phyloP scores from a whole-genome alignment of 2,113 vertebrate species.

The Oreochromis spilurus region DNA sequence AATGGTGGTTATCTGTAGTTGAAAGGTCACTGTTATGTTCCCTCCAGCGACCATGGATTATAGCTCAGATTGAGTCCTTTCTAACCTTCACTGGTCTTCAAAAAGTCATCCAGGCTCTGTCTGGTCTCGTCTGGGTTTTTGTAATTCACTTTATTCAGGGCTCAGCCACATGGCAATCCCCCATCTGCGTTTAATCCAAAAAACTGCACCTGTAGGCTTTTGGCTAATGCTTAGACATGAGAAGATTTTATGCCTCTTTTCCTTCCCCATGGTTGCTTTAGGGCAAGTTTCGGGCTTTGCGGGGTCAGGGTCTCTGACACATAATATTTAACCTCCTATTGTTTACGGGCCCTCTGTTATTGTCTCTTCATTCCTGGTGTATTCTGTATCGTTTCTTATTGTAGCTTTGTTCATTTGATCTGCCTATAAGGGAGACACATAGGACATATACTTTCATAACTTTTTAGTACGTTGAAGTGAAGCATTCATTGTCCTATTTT shows the following conservation, averaged over 20 bases:
- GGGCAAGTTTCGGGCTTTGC: background rate
- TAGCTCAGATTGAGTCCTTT: background rate
- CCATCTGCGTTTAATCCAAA: background rate
- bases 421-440: background rate
- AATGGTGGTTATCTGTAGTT: background rate
- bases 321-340: background rate
- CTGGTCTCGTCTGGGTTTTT: background rate
- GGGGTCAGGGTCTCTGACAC: background rate
- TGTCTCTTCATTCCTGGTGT: background rate
- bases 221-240: background rate
- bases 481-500: background rate
- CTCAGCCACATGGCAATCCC: background rate
- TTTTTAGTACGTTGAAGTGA: background rate
- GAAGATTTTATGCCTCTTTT: background rate
- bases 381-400: background rate
- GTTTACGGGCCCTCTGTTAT: background rate
- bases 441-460: background rate
- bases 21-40: background rate
- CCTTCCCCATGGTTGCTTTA: background rate
- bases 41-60: background rate
- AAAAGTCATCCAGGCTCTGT: background rate
- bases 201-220: background rate
- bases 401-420: background rate
- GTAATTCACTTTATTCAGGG: constrained; percentile 11
- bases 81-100: constrained; percentile 21